A percentile compares a stretch with the other conserved stretches of the same genome.
phyloP scores from a whole-genome alignment of 1,140 invertebrate species.

The Trachymyrmex cornetzi region DNA sequence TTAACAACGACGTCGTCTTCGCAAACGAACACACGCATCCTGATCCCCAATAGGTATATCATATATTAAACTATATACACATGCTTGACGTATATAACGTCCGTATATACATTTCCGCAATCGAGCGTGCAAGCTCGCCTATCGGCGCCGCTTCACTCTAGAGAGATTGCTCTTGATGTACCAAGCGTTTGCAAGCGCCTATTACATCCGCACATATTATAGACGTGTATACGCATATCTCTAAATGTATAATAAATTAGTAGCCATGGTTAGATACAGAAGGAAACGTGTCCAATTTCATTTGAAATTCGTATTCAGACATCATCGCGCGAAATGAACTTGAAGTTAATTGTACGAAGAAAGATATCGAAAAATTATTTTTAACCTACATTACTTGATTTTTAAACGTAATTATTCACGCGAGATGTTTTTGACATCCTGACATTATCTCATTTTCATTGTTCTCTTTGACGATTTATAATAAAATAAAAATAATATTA shows the following conservation, averaged over 20 bases:
- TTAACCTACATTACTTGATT: neutral
- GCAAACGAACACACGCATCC: conserved; percentile 7
- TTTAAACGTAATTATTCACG: too few relatives aligned
- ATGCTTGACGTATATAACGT: neutral
- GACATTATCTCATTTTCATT: too few relatives aligned
- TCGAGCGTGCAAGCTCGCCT: conserved; percentile 37
- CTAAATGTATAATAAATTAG: conserved; percentile 31
- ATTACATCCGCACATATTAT: conserved; percentile 38
- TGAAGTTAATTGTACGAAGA: neutral
- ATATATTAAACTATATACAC: conserved; percentile 44
- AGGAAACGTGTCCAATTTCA: neutral
- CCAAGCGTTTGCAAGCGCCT: neutral
- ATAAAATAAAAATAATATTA: too few relatives aligned
- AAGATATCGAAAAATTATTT: neutral
- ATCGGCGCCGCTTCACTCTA: conserved; percentile 35
- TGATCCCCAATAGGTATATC: conserved; percentile 32
- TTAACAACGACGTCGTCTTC: conserved; percentile 40
- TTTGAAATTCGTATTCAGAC: neutral
- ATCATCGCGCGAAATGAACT: neutral
- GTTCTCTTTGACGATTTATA: too few relatives aligned
- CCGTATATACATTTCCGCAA: conserved; percentile 29
- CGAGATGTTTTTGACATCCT: too few relatives aligned
- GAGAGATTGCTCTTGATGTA: conserved; percentile 42
- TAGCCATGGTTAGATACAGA: neutral
- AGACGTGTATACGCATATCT: conserved; percentile 14